Base-by-base conservation (phyloP, 2,797 vertebrate genomes). In the Dendrocincla tyrannina region DNA sequence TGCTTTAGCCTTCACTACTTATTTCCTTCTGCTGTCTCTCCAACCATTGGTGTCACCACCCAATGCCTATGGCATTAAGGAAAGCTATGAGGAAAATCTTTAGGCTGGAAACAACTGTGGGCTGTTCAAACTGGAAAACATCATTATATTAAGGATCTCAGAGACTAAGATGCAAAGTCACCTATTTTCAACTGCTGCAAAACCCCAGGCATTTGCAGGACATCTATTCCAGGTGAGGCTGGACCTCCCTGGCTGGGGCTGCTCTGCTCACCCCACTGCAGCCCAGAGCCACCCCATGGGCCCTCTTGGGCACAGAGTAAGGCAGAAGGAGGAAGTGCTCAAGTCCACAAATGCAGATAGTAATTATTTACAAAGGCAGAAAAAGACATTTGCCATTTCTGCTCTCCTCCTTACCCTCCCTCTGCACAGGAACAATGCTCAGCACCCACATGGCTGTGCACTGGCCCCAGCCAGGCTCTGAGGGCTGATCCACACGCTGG, bases 11-110 rank as follows among this genome's bases (percentile, higher is more conserved):
- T 96, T 97, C 95, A 93, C 89, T 95, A 85, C 73, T 73, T 95
- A 92, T 97, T 96, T 96, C 85, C 83, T 95, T 97, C 95, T 96
- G 83, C 85, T 94, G 68, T 86, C 67, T 90, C 88, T 88, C 95
- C 95, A 95, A 88, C 88, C 92, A 93, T 85, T 76, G 93, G 88
- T 93, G 74, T 87, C 63, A 95, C 88, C 56, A 81, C n/a, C 63
- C 52, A 79, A 84, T 94, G 82, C 74, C 67, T 47, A 35, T 18
- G n/a, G 59, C 41, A 42, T 52, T 69, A 67, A 88, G 68, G 66
- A 86, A 91, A 86, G 47, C 76, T 35, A 93, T 13, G 28, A 47
- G 55, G 53, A 92, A 93, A 84, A 93, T 13, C 91, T 66, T 66
- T 41, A 53, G 44, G 39, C 73, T 63, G 33, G 59, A 66, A 73